These are phyloP conservation scores for Cataglyphis rosenhaueri DNA, from an alignment of 2,888 invertebrate genomes.

Conservation along the genomic window DNA sequence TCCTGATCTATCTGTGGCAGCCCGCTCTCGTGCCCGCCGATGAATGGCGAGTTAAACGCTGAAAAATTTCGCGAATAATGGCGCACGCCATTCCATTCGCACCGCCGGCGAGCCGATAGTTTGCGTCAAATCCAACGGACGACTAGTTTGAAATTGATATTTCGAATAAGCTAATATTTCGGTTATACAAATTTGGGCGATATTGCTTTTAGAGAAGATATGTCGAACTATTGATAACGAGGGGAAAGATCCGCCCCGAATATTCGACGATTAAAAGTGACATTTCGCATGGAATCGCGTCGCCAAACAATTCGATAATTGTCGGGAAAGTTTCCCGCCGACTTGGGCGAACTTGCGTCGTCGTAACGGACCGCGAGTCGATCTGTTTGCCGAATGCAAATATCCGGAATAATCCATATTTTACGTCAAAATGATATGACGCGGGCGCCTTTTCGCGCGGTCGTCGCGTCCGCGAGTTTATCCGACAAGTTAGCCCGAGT, in stretches of 20 bases:
- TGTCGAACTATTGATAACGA: not conserved
- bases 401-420: slow-evolving; percentile 84
- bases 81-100: not conserved
- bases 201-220: not conserved
- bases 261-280: slow-evolving; percentile 19
- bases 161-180: slow-evolving; percentile 16
- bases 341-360: slow-evolving; percentile 57
- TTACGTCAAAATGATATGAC: slow-evolving; percentile 81
- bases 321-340: slow-evolving; percentile 67
- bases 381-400: slow-evolving; percentile 84
- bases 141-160: slow-evolving; percentile 9
- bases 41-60: slow-evolving; percentile 42
- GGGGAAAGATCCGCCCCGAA: not conserved
- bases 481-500: slow-evolving; percentile 78
- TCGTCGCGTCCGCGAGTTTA: slow-evolving; percentile 79
- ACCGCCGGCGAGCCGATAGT: not conserved
- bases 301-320: slow-evolving; percentile 73
- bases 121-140: slow-evolving; percentile 21
- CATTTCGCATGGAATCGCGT: slow-evolving; percentile 47
- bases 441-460: slow-evolving; percentile 66
- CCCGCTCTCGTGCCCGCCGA: slow-evolving; percentile 5
- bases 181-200: not conserved
- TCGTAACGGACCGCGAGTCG: slow-evolving; percentile 67
- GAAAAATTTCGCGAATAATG: slow-evolving; percentile 52
- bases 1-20: slow-evolving; percentile 42